Conservation (phyloP, 2,888 invertebrate genomes). For the Idaea dimidiata region DNA sequence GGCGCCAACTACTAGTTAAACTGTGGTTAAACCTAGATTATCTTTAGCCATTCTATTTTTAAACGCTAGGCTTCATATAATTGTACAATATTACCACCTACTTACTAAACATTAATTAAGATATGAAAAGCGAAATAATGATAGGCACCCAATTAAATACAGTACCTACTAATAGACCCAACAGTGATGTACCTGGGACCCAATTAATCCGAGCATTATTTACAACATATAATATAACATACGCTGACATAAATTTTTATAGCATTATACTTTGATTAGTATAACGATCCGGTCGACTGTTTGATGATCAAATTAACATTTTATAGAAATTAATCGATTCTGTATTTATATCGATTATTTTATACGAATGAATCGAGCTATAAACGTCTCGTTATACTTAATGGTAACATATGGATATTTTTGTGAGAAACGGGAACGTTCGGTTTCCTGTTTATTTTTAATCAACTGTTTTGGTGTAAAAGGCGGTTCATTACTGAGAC, state of each 20-base stretch:
- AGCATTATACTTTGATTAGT: constrained; percentile 72
- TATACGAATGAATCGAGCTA: constrained; percentile 56
- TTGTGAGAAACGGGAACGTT: constrained; percentile 57
- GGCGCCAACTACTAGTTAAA: no score
- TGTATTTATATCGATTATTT: constrained; percentile 59
- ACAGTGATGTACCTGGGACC: constrained; percentile 48
- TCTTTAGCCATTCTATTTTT: no score
- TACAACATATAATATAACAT: constrained; percentile 61
- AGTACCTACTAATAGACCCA: constrained; percentile 41
- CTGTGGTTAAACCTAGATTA: no score
- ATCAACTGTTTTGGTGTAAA: constrained; percentile 44
- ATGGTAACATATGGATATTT: constrained; percentile 71
- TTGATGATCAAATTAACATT: constrained; percentile 75
- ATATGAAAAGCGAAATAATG: background rate
- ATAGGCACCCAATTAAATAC: background rate
- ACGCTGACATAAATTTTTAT: constrained; percentile 63
- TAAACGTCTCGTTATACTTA: constrained; percentile 75
- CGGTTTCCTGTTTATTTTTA: constrained; percentile 64
- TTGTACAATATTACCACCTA: no score
- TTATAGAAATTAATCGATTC: constrained; percentile 76
- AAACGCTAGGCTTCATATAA: no score
- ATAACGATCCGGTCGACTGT: constrained; percentile 69
- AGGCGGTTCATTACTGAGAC: background rate
- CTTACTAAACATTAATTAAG: background rate
- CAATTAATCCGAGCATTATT: constrained; percentile 68